Conservation (phyloP, 2,888 invertebrate species). For the Cistogaster globosa region DNA sequence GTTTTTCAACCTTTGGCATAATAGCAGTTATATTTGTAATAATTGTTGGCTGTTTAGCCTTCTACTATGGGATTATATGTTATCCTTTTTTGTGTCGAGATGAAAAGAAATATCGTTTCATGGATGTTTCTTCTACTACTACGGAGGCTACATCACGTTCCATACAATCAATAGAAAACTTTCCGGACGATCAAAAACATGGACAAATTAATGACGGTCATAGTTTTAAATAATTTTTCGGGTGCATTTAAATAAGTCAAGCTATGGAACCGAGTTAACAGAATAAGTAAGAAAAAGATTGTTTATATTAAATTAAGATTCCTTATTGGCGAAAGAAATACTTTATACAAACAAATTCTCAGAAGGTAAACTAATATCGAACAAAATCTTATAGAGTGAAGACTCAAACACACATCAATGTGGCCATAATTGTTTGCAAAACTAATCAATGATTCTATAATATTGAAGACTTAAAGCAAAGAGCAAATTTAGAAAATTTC, state of each 20-base stretch:
- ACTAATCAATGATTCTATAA: conserved; percentile 5
- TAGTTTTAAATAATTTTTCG: conserved; percentile 57
- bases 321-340: conserved; percentile 6
- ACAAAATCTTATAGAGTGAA: not conserved
- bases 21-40: conserved; percentile 82
- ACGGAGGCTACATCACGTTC: conserved; percentile 82
- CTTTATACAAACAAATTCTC: not conserved
- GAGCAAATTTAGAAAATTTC: not conserved
- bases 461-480: not conserved
- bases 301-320: conserved; percentile 6
- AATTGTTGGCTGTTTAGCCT: conserved; percentile 81
- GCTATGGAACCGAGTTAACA: not conserved
- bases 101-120: conserved; percentile 82
- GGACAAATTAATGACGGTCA: conserved; percentile 63
- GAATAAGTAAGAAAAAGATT: conserved; percentile 9
- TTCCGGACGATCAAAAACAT: conserved; percentile 80
- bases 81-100: conserved; percentile 86
- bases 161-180: conserved; percentile 82
- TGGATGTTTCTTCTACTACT: conserved; percentile 82
- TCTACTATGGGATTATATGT: conserved; percentile 87
- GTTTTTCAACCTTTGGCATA: conserved; percentile 87
- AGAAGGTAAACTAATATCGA: too few relatives aligned
- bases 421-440: conserved; percentile 59
- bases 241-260: not conserved
- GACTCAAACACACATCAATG: conserved; percentile 1